Percentiles rank a stretch among this genome's conserved stretches.
Evolutionary conservation across 2,797 vertebrate species (phyloP).

Genomic region (Chelon auratus): DNA sequence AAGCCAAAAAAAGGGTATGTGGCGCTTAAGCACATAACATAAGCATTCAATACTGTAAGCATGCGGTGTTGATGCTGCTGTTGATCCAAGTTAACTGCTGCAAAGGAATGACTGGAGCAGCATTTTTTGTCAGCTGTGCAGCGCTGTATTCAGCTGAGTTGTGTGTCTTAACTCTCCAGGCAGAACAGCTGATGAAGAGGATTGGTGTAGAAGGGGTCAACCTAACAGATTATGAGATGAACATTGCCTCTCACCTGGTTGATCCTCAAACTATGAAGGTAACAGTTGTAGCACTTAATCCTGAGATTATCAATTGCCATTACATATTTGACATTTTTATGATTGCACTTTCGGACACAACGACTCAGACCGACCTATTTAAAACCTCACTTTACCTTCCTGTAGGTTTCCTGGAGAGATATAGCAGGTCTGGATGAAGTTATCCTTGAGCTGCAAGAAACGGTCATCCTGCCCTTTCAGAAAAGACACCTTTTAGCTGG

Average conservation of each 20-base stretch:
- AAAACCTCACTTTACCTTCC: not conserved
- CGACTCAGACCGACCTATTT: not conserved
- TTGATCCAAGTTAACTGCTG: not conserved
- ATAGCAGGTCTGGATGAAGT: slow-evolving; percentile 95
- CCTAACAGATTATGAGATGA: slow-evolving; percentile 88
- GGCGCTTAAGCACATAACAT: not conserved
- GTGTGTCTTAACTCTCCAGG: slow-evolving; percentile 68
- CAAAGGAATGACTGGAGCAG: not conserved
- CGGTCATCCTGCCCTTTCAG: slow-evolving; percentile 95
- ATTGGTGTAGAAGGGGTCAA: slow-evolving; percentile 86
- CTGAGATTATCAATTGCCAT: not conserved
- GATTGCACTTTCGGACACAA: not conserved
- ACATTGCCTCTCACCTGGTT: slow-evolving; percentile 85
- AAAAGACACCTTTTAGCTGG: slow-evolving; percentile 93
- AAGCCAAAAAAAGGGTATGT: slow-evolving; percentile 86
- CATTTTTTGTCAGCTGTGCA: not conserved
- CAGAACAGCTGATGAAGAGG: slow-evolving; percentile 86
- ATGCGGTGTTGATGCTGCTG: not conserved
- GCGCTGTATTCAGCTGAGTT: slow-evolving; percentile 5
- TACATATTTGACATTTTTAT: not conserved
- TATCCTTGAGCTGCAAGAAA: slow-evolving; percentile 95
- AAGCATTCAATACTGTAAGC: no score
- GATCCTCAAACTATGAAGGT: slow-evolving; percentile 87
- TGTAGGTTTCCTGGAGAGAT: slow-evolving; percentile 87
- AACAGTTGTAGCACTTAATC: slow-evolving; percentile 7